Base-by-base conservation (phyloP, 2,113 vertebrate genomes). In the Ictidomys tridecemlineatus region DNA sequence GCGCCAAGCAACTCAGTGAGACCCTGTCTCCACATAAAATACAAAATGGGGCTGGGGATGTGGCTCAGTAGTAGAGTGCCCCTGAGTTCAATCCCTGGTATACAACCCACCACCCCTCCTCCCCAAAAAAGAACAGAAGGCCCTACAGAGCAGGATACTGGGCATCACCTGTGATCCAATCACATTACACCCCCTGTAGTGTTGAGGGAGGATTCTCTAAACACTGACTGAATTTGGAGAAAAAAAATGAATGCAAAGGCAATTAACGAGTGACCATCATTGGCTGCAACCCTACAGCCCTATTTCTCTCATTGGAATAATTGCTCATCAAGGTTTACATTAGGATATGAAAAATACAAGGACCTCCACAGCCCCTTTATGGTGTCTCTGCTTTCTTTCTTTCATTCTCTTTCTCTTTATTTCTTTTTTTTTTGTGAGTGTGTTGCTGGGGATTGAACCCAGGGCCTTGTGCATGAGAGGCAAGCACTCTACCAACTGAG, bases 231-330 rank as follows among this genome's bases (percentile, higher is more conserved):
- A 74, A 73, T 91, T 32, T 85, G 32, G 45, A 86, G 76, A 53
- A 87, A 65, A 89, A 89, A 87, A 89, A 45, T 45, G 45, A 51
- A 93, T 22, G 48, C 65, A 58, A 82, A 89, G 61, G 65, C 22
- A 11, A 45, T 20, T 34, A 61, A 85, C 8, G 34, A 73, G 28
- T 67, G 11, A 48, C 34, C n/a, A 4, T 51, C 37, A 45, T 56
- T 73, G 30, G 32, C 56, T 69, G 28, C 67, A 34, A 67, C 24
- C 65, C 58, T 80, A 30, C 79, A 42, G 42, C 37, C 39, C 26
- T 73, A 4, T 56, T 72, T 70, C 67, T 86, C 77, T 93, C 28
- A 37, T 11, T 78, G 37, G 20, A 77, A 78, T 16, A 48, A 37
- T 63, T 8, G 0, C 5, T 78, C 67, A 39, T 22, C 28, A 92